These are phyloP conservation scores for Gymnocephalus cernua DNA, from an alignment of 2,113 vertebrate genomes.

Conservation along the genomic window DNA sequence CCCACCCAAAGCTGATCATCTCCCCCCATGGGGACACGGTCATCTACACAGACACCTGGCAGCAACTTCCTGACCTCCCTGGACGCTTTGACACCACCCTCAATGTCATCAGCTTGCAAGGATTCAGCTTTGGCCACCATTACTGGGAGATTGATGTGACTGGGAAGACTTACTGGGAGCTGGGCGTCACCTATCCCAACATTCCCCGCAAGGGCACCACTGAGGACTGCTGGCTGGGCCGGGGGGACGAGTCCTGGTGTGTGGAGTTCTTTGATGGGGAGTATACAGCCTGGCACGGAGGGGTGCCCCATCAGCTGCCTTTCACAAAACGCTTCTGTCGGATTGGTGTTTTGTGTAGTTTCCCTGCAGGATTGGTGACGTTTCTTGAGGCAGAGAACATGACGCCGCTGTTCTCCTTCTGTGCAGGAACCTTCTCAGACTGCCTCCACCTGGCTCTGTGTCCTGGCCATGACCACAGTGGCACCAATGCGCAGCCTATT, in stretches of 20 bases:
- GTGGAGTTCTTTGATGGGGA: slow-evolving; percentile 89
- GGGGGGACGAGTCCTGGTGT: slow-evolving; percentile 85
- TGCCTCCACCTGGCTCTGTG: slow-evolving; percentile 81
- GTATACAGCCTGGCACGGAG: slow-evolving; percentile 86
- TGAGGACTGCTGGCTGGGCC: slow-evolving; percentile 90
- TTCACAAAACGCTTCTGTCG: slow-evolving; percentile 71
- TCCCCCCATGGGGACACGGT: slow-evolving; percentile 77
- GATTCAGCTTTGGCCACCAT: slow-evolving; percentile 85
- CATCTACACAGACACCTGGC: slow-evolving; percentile 81
- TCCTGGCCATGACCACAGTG: slow-evolving; percentile 83
- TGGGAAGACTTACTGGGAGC: slow-evolving; percentile 91
- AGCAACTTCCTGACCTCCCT: slow-evolving; percentile 82
- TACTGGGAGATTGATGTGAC: slow-evolving; percentile 92
- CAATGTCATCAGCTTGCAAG: slow-evolving; percentile 86
- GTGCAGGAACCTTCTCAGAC: slow-evolving; percentile 81
- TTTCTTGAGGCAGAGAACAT: slow-evolving; percentile 88
- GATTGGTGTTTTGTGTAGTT: slow-evolving; percentile 89
- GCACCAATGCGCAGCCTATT: slow-evolving; percentile 79
- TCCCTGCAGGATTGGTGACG: slow-evolving; percentile 85
- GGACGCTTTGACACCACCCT: slow-evolving; percentile 90
- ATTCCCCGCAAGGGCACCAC: slow-evolving; percentile 87
- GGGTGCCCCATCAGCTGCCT: slow-evolving; percentile 72
- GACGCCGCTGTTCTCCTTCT: slow-evolving; percentile 87
- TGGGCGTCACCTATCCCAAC: slow-evolving; percentile 88
- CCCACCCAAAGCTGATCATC: slow-evolving; percentile 85